Base-by-base conservation (phyloP, 2,888 invertebrate species). In the Lepidocyrtinus sp. region DNA sequence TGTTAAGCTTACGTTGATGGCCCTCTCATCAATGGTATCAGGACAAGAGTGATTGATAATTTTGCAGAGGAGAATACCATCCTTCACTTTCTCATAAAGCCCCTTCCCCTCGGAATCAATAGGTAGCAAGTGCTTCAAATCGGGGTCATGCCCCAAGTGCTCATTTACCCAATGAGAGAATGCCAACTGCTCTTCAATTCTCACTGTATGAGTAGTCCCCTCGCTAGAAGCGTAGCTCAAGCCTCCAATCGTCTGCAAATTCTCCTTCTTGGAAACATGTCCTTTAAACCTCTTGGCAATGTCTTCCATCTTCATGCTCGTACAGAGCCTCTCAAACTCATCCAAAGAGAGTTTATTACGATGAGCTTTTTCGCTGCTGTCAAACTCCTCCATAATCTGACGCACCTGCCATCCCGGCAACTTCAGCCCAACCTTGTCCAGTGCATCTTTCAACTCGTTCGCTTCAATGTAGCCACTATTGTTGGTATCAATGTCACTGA, bases 81-180 rank as follows among this genome's bases (percentile, higher is more conserved):
- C 98, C 89, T 95, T 95, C 72, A 98, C 94, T 88, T 96, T 97
- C 82, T 94, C 94, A 88, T 98, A 99, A 9, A 99, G 91, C 78
- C 93, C 92, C 88, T 95, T 95, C 81, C 97, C 97, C 88, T 97
- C 96, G 0, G 94, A 90, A 89, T 97, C 96, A 86, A 99, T 96
- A 0, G 98, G 99, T 87, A 99, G 90, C 75, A 97, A 90, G 88
- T 96, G 95, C 87, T 93, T 92, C 36, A 98, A 92, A 89, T 99
- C 98, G 0, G 94, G 93, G 89, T 99, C 99, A 85, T 93, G 92
- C 19, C 93, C 92, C 87, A 99, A 90, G 90, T 97, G 96, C 84
- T 95, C 94, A 90, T 99, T 99, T 87, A 99, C 97, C 99, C 99
- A 99, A 87, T 98, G 97, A 72, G 98, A 96, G 91, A 99, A 99